phyloP scores from a whole-genome alignment of 1,140 invertebrate species.

The Trichonephila inaurata region DNA sequence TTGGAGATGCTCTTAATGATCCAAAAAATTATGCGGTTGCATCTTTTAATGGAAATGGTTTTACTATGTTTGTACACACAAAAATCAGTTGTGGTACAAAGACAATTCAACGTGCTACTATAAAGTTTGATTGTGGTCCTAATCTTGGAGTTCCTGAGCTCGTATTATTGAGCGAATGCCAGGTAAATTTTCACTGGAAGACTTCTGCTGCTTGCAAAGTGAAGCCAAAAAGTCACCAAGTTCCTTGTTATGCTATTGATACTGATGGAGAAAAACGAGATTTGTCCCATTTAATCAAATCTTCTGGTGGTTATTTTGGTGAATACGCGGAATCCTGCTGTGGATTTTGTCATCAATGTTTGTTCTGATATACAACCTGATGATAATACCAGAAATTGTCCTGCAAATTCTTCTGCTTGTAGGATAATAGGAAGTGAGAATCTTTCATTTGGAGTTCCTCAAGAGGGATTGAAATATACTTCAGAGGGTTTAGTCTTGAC shows the following conservation, averaged over 20 bases:
- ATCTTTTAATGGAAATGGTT: constrained; percentile 17
- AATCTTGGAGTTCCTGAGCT: constrained; percentile 64
- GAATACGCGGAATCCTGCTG: constrained; percentile 20
- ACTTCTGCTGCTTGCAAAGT: constrained; percentile 73
- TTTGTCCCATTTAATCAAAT: constrained; percentile 67
- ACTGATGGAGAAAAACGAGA: constrained; percentile 70
- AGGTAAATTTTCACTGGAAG: constrained; percentile 72
- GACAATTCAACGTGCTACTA: constrained; percentile 38
- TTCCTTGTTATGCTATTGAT: constrained; percentile 76
- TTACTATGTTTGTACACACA: constrained; percentile 53
- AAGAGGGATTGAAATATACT: not conserved
- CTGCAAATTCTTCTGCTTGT: constrained; percentile 51
- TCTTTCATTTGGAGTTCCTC: constrained; percentile 10
- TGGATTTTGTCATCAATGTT: constrained; percentile 76
- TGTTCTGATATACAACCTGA: constrained; percentile 62
- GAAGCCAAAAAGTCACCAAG: constrained; percentile 57
- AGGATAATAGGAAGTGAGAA: constrained; percentile 33
- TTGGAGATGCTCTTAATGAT: constrained; percentile 45
- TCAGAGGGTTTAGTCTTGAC: constrained; percentile 53
- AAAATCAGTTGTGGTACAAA: constrained; percentile 1
- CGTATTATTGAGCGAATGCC: constrained; percentile 50
- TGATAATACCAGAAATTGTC: not conserved
- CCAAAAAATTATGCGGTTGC: constrained; percentile 12
- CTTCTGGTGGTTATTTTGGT: constrained; percentile 70
- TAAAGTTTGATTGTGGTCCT: constrained; percentile 61